Evolutionary conservation across 1,140 invertebrate genomes (phyloP).

Genomic region (Acromyrmex charruanus): DNA sequence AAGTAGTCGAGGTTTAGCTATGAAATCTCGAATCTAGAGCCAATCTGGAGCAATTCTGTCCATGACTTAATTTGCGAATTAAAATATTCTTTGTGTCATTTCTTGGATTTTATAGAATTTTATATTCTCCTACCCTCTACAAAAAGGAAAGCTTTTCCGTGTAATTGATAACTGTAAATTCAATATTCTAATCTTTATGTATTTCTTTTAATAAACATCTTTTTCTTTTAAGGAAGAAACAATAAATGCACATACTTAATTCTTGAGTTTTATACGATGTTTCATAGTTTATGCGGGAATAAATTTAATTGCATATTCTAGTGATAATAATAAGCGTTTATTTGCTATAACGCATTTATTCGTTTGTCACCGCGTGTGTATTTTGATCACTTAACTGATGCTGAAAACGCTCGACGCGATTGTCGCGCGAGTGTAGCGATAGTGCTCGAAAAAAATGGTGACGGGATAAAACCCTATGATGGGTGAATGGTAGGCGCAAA

Average conservation of each 20-base stretch:
- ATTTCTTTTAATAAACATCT: background rate
- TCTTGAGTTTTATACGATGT: background rate
- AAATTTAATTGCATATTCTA: constrained; percentile 8
- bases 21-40: constrained; percentile 20
- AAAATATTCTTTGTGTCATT: constrained; percentile 4
- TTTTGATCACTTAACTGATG: constrained; percentile 15
- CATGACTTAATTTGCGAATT: constrained; percentile 30
- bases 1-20: constrained; percentile 43
- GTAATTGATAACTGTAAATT: background rate
- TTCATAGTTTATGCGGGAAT: background rate
- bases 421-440: constrained; percentile 22
- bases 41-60: constrained; percentile 24
- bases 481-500: constrained; percentile 25
- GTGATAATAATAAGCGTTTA: background rate
- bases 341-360: background rate
- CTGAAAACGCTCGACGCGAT: background rate
- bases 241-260: background rate
- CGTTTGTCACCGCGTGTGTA: background rate
- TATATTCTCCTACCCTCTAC: background rate
- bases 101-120: background rate
- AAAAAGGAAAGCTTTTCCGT: background rate
- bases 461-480: constrained; percentile 6
- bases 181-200: background rate
- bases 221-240: background rate
- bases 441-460: constrained; percentile 27